These are phyloP conservation scores for Himalopsyche tibetana DNA, from an alignment of 2,888 invertebrate genomes.

Conservation along the genomic window DNA sequence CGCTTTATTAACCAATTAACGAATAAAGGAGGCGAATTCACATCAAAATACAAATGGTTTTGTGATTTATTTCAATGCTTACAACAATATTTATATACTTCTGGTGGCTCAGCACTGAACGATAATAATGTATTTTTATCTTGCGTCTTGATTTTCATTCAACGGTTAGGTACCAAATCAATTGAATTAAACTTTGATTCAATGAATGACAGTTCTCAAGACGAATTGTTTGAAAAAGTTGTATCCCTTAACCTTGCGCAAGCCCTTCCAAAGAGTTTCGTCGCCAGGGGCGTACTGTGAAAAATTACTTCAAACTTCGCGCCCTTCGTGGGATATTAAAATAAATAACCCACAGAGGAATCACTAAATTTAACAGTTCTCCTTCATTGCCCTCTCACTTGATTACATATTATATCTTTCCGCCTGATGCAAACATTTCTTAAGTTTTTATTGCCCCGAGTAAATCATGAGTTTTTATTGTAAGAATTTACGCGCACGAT, in stretches of 20 bases:
- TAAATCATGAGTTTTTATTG: constrained; percentile 31
- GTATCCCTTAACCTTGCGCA: neutral
- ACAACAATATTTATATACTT: no score
- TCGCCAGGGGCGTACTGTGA: constrained; percentile 48
- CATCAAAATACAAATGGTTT: no score
- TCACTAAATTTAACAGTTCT: constrained; percentile 47
- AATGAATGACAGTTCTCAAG: neutral
- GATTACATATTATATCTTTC: constrained; percentile 34
- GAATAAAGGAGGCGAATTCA: no score
- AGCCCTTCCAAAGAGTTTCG: neutral
- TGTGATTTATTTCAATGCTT: no score
- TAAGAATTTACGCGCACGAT: constrained; percentile 6
- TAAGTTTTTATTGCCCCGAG: constrained; percentile 6
- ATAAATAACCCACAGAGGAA: constrained; percentile 53
- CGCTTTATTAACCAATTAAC: no score
- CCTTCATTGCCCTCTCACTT: constrained; percentile 17
- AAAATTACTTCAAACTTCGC: constrained; percentile 50
- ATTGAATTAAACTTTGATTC: no score
- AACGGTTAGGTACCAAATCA: no score
- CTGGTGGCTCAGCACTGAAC: no score
- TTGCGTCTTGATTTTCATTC: no score
- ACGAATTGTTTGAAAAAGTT: neutral
- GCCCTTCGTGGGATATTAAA: constrained; percentile 54
- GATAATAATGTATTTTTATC: no score
- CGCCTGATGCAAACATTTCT: constrained; percentile 3